Evolutionary conservation across 1,140 invertebrate species (phyloP), one percentile per base, ranked within the genome.

Genomic region (Dinoponera quadriceps): DNA sequence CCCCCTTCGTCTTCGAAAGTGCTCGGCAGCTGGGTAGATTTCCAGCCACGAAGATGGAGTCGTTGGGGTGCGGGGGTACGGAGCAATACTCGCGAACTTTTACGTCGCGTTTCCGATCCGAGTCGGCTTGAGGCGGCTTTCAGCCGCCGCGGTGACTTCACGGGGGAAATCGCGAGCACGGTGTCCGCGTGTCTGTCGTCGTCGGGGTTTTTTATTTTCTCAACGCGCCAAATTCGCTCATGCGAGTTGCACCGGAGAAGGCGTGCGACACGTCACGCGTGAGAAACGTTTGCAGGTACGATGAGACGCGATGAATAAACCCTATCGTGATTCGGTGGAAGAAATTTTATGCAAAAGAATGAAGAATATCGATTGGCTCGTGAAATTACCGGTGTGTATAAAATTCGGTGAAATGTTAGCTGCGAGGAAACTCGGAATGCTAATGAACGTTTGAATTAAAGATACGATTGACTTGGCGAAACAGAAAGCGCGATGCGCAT

Each of bases 41-140:
- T 68, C 65, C 65, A 66, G 55, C 55, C 65, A 68, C 65, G 82
- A 88, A 88, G 85, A 88, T 87, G 86, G 85, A 88, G 82, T 72
- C 86, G 82, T 75, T 29, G 57, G n/a, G 27, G 49, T 54, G 22
- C 63, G 49, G 69, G 60, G 82, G 75, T n/a, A 86, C 54, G 65
- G 62, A 71, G 85, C 75, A 22, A 87, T 29, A 60, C 54, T 33
- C 38, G 69, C 54, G 66, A 27, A 72, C 69, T 73, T 80, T 80
- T 80, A 73, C 22, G 29, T 51, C 33, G 68, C 14, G 62, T 60
- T 27, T 51, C 78, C 85, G 44, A 57, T 27, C 27, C 54, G 57
- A 44, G 38, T 44, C 38, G 38, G 11, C 38, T 44, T 11, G 38
- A 44, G 38, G 38, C 51, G 51, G 38, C 74, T 59, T 83, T 80